These are phyloP conservation scores for Hepsetus odoe DNA, from an alignment of 2,113 vertebrate genomes.

Conservation along the genomic window DNA sequence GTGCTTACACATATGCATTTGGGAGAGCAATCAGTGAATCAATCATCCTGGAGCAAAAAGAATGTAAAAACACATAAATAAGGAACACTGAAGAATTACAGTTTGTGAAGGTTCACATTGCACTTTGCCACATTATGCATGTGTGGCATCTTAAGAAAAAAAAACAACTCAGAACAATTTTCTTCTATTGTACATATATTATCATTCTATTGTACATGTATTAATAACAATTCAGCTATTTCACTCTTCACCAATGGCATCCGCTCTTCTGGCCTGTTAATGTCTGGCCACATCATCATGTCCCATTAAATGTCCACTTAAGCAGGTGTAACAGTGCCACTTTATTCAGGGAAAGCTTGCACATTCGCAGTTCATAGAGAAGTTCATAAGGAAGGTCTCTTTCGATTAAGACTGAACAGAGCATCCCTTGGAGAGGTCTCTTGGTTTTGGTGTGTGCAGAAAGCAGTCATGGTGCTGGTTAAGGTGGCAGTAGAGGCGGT, in stretches of 20 bases:
- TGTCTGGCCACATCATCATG: conserved; percentile 15
- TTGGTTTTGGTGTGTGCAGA: conserved; percentile 28
- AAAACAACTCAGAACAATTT: conserved; percentile 63
- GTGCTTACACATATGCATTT: conserved; percentile 71
- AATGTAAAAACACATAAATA: conserved; percentile 66
- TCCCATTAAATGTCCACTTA: conserved; percentile 3
- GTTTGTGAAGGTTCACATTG: conserved; percentile 86
- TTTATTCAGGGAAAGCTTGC: conserved; percentile 7
- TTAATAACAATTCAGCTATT: conserved; percentile 41
- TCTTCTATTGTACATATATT: conserved; percentile 56
- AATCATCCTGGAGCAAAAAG: conserved; percentile 37
- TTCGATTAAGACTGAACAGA: conserved; percentile 18
- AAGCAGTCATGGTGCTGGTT: conserved; percentile 49
- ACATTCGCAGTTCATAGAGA: conserved; percentile 21
- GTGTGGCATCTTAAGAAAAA: conserved; percentile 68
- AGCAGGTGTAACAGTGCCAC: conserved; percentile 21
- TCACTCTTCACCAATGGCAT: conserved; percentile 17
- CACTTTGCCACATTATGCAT: conserved; percentile 86
- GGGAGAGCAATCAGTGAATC: conserved; percentile 48
- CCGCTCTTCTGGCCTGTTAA: not conserved
- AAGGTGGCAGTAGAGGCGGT: conserved; percentile 89
- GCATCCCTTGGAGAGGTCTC: conserved; percentile 38
- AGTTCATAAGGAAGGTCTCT: conserved; percentile 39
- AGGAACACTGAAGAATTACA: conserved; percentile 73
- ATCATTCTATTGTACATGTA: conserved; percentile 43